Evolutionary conservation across 2,113 vertebrate genomes (phyloP).

Genomic region (Ochotona curzoniae): DNA sequence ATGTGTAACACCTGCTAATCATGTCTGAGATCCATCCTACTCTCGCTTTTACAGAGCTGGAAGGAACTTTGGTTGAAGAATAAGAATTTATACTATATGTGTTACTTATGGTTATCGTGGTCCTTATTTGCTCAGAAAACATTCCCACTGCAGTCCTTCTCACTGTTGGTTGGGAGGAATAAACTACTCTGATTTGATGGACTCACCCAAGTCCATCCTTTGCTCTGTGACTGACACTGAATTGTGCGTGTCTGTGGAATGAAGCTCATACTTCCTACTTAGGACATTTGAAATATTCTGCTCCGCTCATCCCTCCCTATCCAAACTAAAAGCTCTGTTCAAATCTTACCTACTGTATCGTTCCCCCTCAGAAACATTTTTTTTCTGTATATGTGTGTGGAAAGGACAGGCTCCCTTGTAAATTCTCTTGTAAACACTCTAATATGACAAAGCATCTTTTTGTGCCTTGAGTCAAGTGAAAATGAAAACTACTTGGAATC

Average conservation of each 20-base stretch:
- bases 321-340: background rate
- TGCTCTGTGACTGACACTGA: background rate
- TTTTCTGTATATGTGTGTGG: background rate
- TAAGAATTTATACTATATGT: accelerated
- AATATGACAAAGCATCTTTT: accelerated
- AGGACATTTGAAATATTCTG: background rate
- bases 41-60: background rate
- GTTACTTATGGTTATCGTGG: accelerated
- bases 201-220: background rate
- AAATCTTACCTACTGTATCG: background rate
- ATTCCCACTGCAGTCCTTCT: background rate
- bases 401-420: accelerated
- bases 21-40: background rate
- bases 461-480: background rate
- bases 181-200: background rate
- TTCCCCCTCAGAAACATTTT: background rate
- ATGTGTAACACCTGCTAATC: background rate
- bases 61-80: background rate
- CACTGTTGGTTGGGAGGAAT: background rate
- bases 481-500: background rate
- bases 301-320: background rate
- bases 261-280: background rate
- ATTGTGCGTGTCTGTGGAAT: background rate
- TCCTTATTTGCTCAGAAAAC: background rate
- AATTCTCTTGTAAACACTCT: background rate